A percentile compares a stretch with the other conserved stretches of the same genome.
Conservation (phyloP, 2,113 vertebrate species). For the Baryphthengus martii region DNA sequence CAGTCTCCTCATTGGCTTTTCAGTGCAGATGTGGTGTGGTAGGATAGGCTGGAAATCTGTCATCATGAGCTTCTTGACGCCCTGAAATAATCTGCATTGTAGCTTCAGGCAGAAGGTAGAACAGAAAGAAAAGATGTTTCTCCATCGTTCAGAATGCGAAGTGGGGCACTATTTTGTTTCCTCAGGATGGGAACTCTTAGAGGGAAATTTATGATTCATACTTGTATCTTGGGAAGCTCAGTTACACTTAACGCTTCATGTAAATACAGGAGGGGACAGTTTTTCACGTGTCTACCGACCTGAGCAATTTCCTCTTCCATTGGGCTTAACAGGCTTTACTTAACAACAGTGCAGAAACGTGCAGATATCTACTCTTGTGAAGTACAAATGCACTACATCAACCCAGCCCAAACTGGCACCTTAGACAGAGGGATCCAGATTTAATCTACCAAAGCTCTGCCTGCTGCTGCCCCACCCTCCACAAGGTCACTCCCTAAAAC, state of each 20-base stretch:
- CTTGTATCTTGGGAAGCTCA: neutral
- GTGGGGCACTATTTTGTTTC: neutral
- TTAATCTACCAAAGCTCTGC: neutral
- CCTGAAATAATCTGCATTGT: neutral
- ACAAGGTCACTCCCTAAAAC: neutral
- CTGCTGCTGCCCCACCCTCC: neutral
- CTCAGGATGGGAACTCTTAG: neutral
- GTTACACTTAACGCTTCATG: neutral
- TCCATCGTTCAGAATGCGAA: neutral
- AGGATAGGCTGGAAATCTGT: neutral
- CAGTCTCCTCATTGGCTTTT: neutral
- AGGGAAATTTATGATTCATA: neutral
- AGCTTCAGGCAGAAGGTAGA: neutral
- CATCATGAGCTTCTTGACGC: neutral
- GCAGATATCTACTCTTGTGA: neutral
- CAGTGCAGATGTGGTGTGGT: neutral
- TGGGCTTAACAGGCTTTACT: neutral
- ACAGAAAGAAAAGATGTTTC: neutral
- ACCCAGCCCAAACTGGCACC: neutral
- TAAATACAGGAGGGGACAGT: neutral
- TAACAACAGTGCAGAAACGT: neutral
- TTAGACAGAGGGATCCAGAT: neutral
- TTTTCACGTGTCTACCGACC: neutral
- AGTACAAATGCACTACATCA: neutral
- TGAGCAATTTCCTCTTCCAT: neutral